phyloP scores from a whole-genome alignment of 1,140 invertebrate species.

The Drosophila lacertosa region DNA sequence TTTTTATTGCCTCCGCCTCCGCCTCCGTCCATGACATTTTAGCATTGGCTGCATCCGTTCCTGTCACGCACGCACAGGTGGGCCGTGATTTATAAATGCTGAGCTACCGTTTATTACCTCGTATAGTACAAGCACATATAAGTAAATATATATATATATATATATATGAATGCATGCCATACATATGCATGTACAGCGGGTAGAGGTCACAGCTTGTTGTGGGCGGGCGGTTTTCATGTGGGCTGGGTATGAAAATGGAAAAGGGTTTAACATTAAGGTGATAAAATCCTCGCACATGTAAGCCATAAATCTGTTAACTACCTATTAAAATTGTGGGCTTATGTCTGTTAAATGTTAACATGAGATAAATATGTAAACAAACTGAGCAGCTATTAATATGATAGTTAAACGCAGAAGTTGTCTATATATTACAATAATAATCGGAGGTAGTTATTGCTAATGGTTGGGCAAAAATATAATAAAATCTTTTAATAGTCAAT shows the following conservation, averaged over 20 bases:
- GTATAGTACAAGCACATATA: neutral
- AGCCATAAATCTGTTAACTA: neutral
- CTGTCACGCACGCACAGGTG: constrained; percentile 39
- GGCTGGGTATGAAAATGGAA: neutral
- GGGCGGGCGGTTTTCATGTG: neutral
- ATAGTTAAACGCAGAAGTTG: too few relatives aligned
- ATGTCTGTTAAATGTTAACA: constrained; percentile 16
- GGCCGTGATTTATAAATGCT: constrained; percentile 38
- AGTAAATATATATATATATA: neutral
- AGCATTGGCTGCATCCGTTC: constrained; percentile 39
- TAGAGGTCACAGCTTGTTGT: constrained; percentile 21
- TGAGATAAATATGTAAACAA: neutral
- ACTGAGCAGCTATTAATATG: neutral
- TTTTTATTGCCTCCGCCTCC: constrained; percentile 17
- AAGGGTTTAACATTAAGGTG: neutral
- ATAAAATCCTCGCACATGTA: constrained; percentile 22
- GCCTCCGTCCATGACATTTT: constrained; percentile 26
- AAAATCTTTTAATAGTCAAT: too few relatives aligned
- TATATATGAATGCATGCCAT: constrained; percentile 4
- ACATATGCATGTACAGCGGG: constrained; percentile 4
- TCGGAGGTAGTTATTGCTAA: too few relatives aligned
- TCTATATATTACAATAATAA: neutral
- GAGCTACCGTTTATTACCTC: constrained; percentile 14
- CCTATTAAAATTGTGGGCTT: constrained; percentile 15
- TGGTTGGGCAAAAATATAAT: too few relatives aligned